phyloP scores from a whole-genome alignment of 2,888 invertebrate genomes.

The Zygogramma bicolorata region DNA sequence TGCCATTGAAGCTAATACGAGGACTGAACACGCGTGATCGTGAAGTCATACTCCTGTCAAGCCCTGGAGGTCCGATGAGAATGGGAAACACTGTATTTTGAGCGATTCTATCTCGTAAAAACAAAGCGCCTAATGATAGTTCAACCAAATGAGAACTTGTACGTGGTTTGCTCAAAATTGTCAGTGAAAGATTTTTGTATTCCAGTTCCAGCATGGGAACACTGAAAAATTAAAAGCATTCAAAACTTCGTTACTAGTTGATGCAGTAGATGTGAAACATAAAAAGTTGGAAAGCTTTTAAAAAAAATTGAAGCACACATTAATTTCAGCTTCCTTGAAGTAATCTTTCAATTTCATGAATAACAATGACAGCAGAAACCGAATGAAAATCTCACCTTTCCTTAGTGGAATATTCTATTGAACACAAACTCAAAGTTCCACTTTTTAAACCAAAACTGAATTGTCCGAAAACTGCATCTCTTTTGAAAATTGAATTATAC shows the following conservation, averaged over 20 bases:
- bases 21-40: constrained; percentile 56
- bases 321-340: too few relatives aligned
- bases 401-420: constrained; percentile 57
- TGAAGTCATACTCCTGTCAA: constrained; percentile 54
- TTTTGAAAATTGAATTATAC: constrained; percentile 84
- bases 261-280: too few relatives aligned
- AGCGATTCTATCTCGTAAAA: constrained; percentile 84
- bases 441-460: constrained; percentile 87
- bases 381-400: constrained; percentile 54
- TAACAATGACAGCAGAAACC: not conserved
- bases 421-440: constrained; percentile 75
- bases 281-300: too few relatives aligned
- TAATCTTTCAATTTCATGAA: too few relatives aligned
- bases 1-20: constrained; percentile 49
- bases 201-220: constrained; percentile 79
- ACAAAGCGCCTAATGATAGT: constrained; percentile 84
- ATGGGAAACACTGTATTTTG: constrained; percentile 84
- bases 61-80: constrained; percentile 83
- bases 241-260: too few relatives aligned
- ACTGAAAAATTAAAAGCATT: constrained; percentile 46
- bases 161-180: constrained; percentile 88
- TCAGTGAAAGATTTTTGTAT: constrained; percentile 81
- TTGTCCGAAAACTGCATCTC: constrained; percentile 91
- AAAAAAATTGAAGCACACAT: too few relatives aligned
- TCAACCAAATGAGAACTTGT: constrained; percentile 86